Conservation (phyloP, 2,797 vertebrate genomes). For the Rhynchotus rufescens region DNA sequence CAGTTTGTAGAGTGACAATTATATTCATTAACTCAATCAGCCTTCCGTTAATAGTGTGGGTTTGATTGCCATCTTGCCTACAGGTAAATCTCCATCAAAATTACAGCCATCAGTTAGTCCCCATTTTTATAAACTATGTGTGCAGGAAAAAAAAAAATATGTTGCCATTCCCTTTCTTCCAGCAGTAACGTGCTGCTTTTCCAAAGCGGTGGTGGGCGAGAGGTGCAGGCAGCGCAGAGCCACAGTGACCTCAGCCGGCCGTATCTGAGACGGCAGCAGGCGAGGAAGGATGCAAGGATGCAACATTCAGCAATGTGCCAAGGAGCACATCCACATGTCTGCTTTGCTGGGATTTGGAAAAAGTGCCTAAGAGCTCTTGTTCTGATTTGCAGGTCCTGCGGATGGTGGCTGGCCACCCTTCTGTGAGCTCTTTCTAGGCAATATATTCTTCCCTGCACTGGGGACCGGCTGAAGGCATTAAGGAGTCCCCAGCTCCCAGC, state of each 20-base stretch:
- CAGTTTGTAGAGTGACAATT: conserved; percentile 67
- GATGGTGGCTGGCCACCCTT: neutral
- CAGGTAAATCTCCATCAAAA: conserved; percentile 83
- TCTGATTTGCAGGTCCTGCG: neutral
- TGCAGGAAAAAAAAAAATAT: neutral
- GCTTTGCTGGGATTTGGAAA: rapidly evolving
- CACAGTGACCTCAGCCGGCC: conserved; percentile 83
- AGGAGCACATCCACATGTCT: rapidly evolving
- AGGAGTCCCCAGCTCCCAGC: neutral
- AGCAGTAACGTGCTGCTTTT: neutral
- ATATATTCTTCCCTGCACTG: neutral
- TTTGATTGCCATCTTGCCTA: conserved; percentile 80
- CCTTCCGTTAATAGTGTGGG: conserved; percentile 69
- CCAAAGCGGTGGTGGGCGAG: neutral
- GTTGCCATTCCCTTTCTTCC: conserved; percentile 21
- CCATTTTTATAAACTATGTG: conserved; percentile 75
- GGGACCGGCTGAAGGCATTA: neutral
- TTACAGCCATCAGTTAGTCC: conserved; percentile 73
- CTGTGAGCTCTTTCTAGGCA: neutral
- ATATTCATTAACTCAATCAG: conserved; percentile 74
- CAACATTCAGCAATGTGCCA: neutral
- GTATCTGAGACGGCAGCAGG: conserved; percentile 10
- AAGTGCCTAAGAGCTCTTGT: neutral
- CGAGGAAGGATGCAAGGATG: neutral
- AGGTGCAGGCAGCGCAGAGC: conserved; percentile 50